Evolutionary conservation across 1,140 invertebrate genomes (phyloP), one percentile per base, ranked within the genome.

Genomic region (Arctopsyche grandis): DNA sequence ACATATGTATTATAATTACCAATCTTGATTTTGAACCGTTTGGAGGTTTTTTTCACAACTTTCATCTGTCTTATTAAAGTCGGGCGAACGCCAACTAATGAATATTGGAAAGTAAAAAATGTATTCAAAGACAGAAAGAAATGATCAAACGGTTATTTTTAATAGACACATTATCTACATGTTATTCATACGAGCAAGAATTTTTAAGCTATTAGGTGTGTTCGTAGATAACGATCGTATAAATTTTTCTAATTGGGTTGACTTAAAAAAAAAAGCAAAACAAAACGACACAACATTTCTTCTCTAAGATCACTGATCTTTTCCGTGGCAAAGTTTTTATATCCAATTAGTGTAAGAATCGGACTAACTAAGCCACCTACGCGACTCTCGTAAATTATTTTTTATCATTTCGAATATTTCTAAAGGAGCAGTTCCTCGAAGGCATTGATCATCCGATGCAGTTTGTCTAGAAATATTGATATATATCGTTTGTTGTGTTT

Each of bases 401-500:
- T 74, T 74, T 74, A 74, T 74, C 46, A 74, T 74, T 74, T 74
- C 12, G 48, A 52, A 52, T 52, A 52, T 12, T 52, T 52, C 48
- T 12, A 10, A 52, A 12, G 48, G 16, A 16, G 12, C 16, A 3
- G 48, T 14, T 52, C 4, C 16, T 52, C 10, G n/a, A 16, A 52
- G 16, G 12, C 48, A 52, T 12, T 52, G 48, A 12, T 52, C 12
- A 52, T 52, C 48, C 3, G 12, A 10, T 52, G 12, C 12, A 52
- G 48, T 52, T 14, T 16, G 12, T 12, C 48, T 14, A 52, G 48
- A 3, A 52, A 26, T 26, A 66, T 66, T 74, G 48, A 74, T 48
- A 56, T n/a, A n/a, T 52, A 74, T 74, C 12, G 71, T 56, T 48
- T 74, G 71, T 74, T 74, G 46, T 74, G 71, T 74, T 46, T 74